A percentile compares a stretch with the other conserved stretches of the same genome.
Evolutionary conservation across 2,113 vertebrate genomes (phyloP).

Genomic region (Marmota monax): DNA sequence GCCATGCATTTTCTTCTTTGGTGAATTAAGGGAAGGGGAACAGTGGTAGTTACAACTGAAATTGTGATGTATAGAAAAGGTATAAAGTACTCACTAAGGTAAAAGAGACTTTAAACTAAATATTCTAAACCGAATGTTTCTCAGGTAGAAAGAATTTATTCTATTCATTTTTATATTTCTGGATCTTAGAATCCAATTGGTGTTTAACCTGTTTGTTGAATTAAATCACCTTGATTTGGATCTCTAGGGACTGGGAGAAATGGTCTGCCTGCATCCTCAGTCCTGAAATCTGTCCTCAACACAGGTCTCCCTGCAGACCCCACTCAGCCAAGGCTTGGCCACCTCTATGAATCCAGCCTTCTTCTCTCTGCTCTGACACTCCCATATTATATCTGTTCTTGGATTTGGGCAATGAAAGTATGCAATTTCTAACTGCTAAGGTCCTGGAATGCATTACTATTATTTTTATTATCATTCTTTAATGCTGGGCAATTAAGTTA

Average conservation of each 20-base stretch:
- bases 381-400: neutral
- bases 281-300: neutral
- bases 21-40: neutral
- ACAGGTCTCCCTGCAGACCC: neutral
- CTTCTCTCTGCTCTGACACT: neutral
- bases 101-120: neutral
- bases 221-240: neutral
- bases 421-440: neutral
- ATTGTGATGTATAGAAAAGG: neutral
- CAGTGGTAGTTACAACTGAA: neutral
- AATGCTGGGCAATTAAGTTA: conserved; percentile 4
- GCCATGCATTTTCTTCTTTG: neutral
- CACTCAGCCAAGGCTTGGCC: neutral
- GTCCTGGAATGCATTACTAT: neutral
- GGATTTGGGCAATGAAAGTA: neutral
- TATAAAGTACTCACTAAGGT: neutral
- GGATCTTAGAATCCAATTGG: neutral
- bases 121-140: neutral
- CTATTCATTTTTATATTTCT: neutral
- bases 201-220: neutral
- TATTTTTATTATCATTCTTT: conserved; percentile 25
- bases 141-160: neutral
- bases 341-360: neutral
- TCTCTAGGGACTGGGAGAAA: neutral
- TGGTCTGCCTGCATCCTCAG: too few species aligned